These are phyloP conservation scores for Antennarius maculatus DNA, from an alignment of 2,797 vertebrate species.

Conservation along the genomic window DNA sequence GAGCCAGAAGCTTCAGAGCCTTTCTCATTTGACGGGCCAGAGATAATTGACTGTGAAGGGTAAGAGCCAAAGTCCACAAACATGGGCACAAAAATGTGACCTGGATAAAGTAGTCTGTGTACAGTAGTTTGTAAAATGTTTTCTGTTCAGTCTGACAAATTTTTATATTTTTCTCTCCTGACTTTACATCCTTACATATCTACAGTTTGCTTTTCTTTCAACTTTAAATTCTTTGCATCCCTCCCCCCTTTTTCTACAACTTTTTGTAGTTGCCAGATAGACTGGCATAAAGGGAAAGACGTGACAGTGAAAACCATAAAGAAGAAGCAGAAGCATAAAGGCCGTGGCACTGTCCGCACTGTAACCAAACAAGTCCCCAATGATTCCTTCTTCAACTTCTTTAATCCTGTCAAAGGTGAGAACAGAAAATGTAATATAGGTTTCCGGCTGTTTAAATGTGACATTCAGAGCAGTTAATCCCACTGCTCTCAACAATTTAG, in stretches of 20 bases:
- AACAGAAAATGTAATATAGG: background rate
- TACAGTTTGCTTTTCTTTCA: conserved; percentile 27
- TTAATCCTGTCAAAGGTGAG: conserved; percentile 93
- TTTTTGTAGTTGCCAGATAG: conserved; percentile 88
- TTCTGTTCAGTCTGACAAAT: background rate
- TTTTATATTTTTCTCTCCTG: conserved; percentile 34
- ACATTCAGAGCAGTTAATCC: background rate
- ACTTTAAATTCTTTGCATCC: conserved; percentile 22
- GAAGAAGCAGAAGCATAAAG: conserved; percentile 99
- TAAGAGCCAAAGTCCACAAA: conserved; percentile 73
- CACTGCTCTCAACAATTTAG: background rate
- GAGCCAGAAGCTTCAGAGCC: conserved; percentile 93
- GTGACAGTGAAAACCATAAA: conserved; percentile 95
- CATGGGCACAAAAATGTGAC: conserved; percentile 12
- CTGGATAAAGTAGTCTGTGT: too few relatives aligned
- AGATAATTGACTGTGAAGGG: conserved; percentile 97
- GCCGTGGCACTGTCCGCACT: conserved; percentile 93
- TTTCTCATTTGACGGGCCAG: conserved; percentile 97
- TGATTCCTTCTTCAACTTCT: conserved; percentile 99
- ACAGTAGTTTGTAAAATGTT: conserved; percentile 25
- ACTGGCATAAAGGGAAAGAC: conserved; percentile 97
- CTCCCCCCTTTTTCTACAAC: background rate
- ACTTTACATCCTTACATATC: conserved; percentile 40
- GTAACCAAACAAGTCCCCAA: conserved; percentile 96
- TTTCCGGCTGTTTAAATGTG: background rate